Conservation (phyloP, 1,140 invertebrate species). For the Leptinotarsa defecta region DNA sequence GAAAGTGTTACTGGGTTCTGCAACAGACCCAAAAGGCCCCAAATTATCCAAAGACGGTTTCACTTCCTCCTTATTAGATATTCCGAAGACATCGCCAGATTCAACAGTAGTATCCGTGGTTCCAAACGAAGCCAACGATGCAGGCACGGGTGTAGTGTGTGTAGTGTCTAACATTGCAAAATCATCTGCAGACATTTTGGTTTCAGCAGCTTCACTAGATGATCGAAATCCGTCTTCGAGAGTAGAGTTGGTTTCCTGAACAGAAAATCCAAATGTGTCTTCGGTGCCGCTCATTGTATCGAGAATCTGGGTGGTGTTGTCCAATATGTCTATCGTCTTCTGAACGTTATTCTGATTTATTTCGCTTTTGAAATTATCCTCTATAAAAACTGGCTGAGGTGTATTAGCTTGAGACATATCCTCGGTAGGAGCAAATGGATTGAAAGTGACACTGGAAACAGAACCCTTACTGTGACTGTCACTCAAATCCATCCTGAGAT, state of each 20-base stretch:
- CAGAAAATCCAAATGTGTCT: no score
- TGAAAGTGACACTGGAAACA: constrained; percentile 54
- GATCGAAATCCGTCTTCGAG: no score
- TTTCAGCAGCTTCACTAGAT: no score
- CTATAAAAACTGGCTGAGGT: background rate
- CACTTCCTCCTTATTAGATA: background rate
- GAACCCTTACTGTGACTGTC: constrained; percentile 55
- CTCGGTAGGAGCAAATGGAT: constrained; percentile 60
- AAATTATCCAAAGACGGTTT: no score
- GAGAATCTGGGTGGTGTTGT: constrained; percentile 18
- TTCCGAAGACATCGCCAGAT: background rate
- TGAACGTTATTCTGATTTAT: constrained; percentile 5
- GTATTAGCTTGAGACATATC: constrained; percentile 38
- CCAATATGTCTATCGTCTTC: constrained; percentile 35
- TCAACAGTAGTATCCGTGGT: background rate
- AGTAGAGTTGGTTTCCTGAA: no score
- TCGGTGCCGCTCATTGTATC: background rate
- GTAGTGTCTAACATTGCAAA: no score
- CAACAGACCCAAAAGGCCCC: no score
- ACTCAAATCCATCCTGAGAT: constrained; percentile 54
- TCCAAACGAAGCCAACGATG: no score
- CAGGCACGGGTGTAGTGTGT: no score
- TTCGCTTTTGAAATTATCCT: background rate
- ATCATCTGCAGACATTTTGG: no score
- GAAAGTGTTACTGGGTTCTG: no score